Conservation (phyloP, 2,113 vertebrate species). For the Hirundichthys speculiger region DNA sequence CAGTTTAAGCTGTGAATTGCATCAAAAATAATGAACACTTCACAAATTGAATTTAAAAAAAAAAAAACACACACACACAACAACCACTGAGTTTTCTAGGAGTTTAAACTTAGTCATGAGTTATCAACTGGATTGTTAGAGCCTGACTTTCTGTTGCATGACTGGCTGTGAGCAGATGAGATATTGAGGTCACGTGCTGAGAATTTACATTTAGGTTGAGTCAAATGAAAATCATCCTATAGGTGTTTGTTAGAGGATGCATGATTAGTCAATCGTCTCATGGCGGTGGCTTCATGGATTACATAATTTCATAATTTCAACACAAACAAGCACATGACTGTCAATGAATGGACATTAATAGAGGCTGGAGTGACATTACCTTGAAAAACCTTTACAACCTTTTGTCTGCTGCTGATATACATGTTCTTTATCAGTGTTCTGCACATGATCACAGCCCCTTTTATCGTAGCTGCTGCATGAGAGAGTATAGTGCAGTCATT, state of each 20-base stretch:
- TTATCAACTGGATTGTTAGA: no score
- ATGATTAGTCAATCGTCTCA: constrained; percentile 66
- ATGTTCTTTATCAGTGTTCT: background rate
- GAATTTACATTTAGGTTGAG: constrained; percentile 12
- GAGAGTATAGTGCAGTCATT: background rate
- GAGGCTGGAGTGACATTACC: constrained; percentile 10
- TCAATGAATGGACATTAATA: constrained; percentile 1
- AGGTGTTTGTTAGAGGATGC: constrained; percentile 37
- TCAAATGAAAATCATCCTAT: constrained; percentile 13
- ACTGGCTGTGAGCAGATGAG: background rate
- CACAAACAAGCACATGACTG: constrained; percentile 4
- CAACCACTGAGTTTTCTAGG: no score
- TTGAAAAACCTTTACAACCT: constrained; percentile 9
- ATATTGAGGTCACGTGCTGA: no score
- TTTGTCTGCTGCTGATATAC: constrained; percentile 2
- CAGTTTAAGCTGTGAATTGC: background rate
- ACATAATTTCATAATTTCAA: constrained; percentile 47
- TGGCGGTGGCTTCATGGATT: constrained; percentile 52
- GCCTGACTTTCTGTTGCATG: no score
- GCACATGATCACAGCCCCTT: background rate
- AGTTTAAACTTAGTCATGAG: no score
- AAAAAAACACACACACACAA: no score
- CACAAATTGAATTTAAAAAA: no score
- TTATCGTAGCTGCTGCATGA: background rate
- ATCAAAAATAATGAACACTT: no score